A percentile compares a stretch with the other conserved stretches of the same genome.
phyloP scores from a whole-genome alignment of 2,797 vertebrate species.

The Meriones psammophilus region DNA sequence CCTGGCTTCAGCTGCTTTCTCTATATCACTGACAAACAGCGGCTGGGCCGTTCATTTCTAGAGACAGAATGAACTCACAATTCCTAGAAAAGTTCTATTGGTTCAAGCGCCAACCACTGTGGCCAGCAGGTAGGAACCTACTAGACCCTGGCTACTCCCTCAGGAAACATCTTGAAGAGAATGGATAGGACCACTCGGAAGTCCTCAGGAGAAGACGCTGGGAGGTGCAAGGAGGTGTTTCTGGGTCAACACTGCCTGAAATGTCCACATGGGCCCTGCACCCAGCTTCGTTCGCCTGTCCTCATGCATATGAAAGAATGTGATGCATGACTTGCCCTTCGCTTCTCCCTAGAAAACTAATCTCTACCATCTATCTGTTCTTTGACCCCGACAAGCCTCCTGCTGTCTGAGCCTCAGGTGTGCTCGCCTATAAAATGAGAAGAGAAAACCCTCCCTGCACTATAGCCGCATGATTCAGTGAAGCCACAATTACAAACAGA shows the following conservation, averaged over 20 bases:
- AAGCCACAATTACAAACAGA: neutral
- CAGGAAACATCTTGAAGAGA: neutral
- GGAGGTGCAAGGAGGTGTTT: neutral
- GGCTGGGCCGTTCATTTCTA: neutral
- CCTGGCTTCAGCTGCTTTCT: neutral
- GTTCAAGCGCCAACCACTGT: neutral
- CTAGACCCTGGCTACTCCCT: neutral
- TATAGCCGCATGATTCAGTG: neutral
- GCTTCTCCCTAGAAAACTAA: neutral
- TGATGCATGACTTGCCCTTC: fast-evolving
- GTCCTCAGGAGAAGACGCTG: neutral
- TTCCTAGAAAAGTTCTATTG: conserved; percentile 15
- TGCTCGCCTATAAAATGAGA: neutral
- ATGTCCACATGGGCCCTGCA: neutral
- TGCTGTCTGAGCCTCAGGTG: neutral
- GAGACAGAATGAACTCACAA: conserved; percentile 21
- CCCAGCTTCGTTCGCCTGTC: no score
- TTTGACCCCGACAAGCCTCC: neutral
- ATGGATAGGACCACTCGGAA: neutral
- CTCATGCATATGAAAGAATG: neutral
- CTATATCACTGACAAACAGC: neutral
- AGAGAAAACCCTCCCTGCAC: neutral
- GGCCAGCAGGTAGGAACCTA: neutral
- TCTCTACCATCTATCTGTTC: neutral
- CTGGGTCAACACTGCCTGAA: neutral